Base-by-base conservation (phyloP, 2,888 invertebrate species). In the Acanthoscelides obtectus region DNA sequence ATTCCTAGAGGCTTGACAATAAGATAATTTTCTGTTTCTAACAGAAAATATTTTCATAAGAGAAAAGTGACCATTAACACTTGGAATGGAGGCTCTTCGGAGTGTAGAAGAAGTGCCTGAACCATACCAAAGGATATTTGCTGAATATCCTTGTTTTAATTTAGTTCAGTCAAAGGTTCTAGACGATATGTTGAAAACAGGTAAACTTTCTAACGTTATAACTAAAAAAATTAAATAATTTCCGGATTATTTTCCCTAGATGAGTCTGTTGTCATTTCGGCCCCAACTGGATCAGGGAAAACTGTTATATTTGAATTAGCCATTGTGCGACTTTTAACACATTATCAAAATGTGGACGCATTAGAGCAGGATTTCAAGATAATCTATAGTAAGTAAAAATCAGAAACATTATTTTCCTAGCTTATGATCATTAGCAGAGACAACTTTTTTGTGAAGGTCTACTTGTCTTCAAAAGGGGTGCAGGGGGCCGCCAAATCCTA, bases 251-350 rank as follows among this genome's bases (percentile, higher is more conserved):
- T 22, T 27, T 2, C 22, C n/a, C 0, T 73, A 89, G 93, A 94
- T 84, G 88, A 89, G 80, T 89, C 93, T 0, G 82, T 94, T 73
- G 93, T 93, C 8, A 87, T 94, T 0, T 91, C 93, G 74, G 93
- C 94, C 0, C 94, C 94, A 0, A 95, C 94, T 2, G 94, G 94
- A 0, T 93, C 94, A 0, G 95, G 94, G 1, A 95, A 95, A 85
- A 95, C 94, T 0, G 92, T 89, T 22, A 86, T 94, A n/a, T 94
- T 94, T 84, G 94, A 95, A 87, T 86, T 95, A 84, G 93, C 94
- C 0, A 91, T 95, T 72, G 86, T 93, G 0, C 87, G 90, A 72
- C 82, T 92, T 45, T 83, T 94, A 5, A 89, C 89, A 84, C 86
- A 88, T 64, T 80, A 88, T 65, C 88, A 88, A 76, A 85, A 85